Conservation (phyloP, 1,140 invertebrate species). For the Papilio machaon region DNA sequence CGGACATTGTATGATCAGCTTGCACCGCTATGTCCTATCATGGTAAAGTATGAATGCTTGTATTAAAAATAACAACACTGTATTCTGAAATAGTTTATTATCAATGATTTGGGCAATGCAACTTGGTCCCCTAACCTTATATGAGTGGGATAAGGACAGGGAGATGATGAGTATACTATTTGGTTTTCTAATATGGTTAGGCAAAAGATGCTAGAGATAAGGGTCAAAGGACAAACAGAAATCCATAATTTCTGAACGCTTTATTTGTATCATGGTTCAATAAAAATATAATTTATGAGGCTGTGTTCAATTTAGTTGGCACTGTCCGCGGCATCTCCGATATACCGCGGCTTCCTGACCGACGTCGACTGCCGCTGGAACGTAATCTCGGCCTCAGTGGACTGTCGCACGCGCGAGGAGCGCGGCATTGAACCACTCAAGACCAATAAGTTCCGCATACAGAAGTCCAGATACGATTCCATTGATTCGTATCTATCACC, state of each 20-base stretch:
- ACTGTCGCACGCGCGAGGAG: conserved; percentile 97
- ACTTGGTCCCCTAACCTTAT: too few relatives aligned
- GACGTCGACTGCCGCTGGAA: conserved; percentile 99
- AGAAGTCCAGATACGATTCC: conserved; percentile 98
- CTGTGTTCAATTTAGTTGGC: conserved; percentile 86
- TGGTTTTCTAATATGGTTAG: too few relatives aligned
- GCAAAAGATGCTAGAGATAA: too few relatives aligned
- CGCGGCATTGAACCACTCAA: conserved; percentile 90
- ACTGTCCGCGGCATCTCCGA: conserved; percentile 96
- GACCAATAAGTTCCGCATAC: conserved; percentile 91
- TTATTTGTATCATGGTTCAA: too few relatives aligned
- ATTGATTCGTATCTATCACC: conserved; percentile 98
- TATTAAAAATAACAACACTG: too few relatives aligned
- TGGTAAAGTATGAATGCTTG: conserved; percentile 84
- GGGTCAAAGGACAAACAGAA: too few relatives aligned
- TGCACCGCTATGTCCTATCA: conserved; percentile 97
- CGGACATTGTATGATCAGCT: conserved; percentile 98
- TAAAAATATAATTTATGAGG: conserved; percentile 34
- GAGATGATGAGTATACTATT: too few relatives aligned
- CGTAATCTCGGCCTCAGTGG: conserved; percentile 96
- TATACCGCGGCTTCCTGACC: conserved; percentile 95
- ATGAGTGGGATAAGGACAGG: too few relatives aligned
- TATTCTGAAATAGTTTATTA: too few relatives aligned
- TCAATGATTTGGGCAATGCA: too few relatives aligned
- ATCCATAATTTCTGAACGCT: too few relatives aligned